These are phyloP conservation scores for Drosophila pullipes DNA, from an alignment of 2,888 invertebrate species.

Conservation along the genomic window DNA sequence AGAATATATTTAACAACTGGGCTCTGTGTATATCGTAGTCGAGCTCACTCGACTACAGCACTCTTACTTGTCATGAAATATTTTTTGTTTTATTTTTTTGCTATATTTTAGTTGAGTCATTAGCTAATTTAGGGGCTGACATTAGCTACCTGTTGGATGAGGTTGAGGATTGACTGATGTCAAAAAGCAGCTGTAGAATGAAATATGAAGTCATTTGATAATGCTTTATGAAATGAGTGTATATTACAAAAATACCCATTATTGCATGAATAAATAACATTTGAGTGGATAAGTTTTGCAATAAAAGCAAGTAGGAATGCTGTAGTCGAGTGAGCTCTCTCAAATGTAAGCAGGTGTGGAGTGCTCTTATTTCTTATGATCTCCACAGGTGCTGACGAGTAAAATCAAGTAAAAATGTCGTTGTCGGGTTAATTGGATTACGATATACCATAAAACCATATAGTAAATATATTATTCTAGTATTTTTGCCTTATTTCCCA, in stretches of 20 bases:
- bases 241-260: not conserved
- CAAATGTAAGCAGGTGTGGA: not conserved
- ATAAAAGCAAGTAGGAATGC: not conserved
- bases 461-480: too few species aligned
- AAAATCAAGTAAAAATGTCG: not conserved
- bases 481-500: too few species aligned
- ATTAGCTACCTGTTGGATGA: not conserved
- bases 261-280: not conserved
- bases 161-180: not conserved
- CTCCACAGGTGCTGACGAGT: not conserved
- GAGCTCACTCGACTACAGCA: too few species aligned
- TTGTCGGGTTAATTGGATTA: not conserved
- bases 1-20: not conserved
- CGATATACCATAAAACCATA: too few species aligned
- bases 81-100: not conserved
- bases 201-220: not conserved
- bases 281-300: conserved; percentile 8
- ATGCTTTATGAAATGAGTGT: not conserved
- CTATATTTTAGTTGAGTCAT: not conserved
- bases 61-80: not conserved
- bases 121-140: not conserved
- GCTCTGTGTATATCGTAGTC: not conserved
- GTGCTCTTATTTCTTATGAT: not conserved
- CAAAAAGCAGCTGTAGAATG: not conserved
- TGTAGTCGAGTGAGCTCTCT: not conserved